Base-by-base conservation (phyloP, 2,797 vertebrate genomes). In the Threskiornis aethiopicus region DNA sequence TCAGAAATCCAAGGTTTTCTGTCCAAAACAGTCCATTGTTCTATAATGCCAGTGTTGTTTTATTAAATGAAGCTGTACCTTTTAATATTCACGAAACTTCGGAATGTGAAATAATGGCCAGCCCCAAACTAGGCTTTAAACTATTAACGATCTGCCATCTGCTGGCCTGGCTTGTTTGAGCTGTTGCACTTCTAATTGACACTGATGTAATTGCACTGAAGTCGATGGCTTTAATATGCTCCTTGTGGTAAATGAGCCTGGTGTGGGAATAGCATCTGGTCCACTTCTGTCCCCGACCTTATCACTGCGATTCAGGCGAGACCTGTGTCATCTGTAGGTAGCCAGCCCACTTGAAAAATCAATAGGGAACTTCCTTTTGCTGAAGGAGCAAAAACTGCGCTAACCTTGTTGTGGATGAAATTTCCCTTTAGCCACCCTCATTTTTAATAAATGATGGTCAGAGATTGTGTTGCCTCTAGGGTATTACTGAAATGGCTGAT, bases 71-170 rank as follows among this genome's bases (percentile, higher is more conserved):
- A 80, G 55, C 19, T 18, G 7, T 61, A n/a, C 6, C 31, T 85
- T 84, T 67, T 75, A 49, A 37, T 51, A 62, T 17, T 66, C 35
- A 42, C 8, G 1, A 35, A 83, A 77, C 12, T 82, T 66, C 9
- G 10, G 17, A 26, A 31, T 54, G 51, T 61, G 29, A 80, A 83
- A 66, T 70, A 86, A 58, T 22, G 49, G 73, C 44, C 49, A 67
- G 35, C 41, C 10, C 25, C 41, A 65, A 73, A 82, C 2, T 18
- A 35, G 57, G 51, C 58, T 82, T 84, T 93, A 84, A 90, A 44
- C 86, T 84, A 69, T 88, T 93, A 85, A 72, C 65, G 77, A 81
- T 93, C 85, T 96, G 92, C 92, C 94, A 84, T 84, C 96, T 96
- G 87, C 52, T 95, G 89, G 91, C 61, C 65, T 86, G 54, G 25